Evolutionary conservation across 1,140 invertebrate species (phyloP).

Genomic region (Polypedilum pembai): DNA sequence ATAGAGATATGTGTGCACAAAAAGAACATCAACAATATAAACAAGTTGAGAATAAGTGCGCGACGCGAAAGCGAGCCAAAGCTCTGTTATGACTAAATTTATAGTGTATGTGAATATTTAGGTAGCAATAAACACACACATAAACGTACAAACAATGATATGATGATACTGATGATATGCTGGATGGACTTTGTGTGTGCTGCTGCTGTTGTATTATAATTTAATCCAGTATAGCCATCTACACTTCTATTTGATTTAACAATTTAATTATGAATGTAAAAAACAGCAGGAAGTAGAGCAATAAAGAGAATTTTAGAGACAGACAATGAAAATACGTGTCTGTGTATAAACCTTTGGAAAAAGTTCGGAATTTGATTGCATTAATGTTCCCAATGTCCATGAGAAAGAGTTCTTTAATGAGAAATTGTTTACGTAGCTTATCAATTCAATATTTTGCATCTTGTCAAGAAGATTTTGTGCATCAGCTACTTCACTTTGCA

Average conservation of each 20-base stretch:
- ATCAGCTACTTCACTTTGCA: not conserved
- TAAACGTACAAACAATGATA: not conserved
- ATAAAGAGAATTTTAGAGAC: not conserved
- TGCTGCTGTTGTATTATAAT: not conserved
- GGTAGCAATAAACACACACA: slow-evolving; percentile 10
- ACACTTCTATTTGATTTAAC: slow-evolving; percentile 28
- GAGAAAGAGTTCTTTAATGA: slow-evolving; percentile 77
- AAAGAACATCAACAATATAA: not conserved
- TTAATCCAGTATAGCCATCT: not conserved
- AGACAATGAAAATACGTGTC: not conserved
- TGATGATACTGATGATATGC: not conserved
- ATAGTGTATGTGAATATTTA: not conserved
- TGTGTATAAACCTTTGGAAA: slow-evolving; percentile 58
- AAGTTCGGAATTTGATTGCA: slow-evolving; percentile 88
- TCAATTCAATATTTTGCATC: slow-evolving; percentile 42
- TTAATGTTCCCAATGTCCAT: slow-evolving; percentile 88
- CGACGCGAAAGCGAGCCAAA: not conserved
- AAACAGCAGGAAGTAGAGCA: not conserved
- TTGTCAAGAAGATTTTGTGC: not conserved
- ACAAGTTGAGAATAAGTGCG: not conserved
- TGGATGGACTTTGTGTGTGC: not conserved
- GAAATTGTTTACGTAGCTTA: slow-evolving; percentile 63
- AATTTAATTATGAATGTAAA: slow-evolving; percentile 11
- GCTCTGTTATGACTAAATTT: not conserved
- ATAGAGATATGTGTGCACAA: not conserved